A percentile compares a stretch with the other conserved stretches of the same genome.
Evolutionary conservation across 2,888 invertebrate genomes (phyloP).

Genomic region (Lepidonotus clava): DNA sequence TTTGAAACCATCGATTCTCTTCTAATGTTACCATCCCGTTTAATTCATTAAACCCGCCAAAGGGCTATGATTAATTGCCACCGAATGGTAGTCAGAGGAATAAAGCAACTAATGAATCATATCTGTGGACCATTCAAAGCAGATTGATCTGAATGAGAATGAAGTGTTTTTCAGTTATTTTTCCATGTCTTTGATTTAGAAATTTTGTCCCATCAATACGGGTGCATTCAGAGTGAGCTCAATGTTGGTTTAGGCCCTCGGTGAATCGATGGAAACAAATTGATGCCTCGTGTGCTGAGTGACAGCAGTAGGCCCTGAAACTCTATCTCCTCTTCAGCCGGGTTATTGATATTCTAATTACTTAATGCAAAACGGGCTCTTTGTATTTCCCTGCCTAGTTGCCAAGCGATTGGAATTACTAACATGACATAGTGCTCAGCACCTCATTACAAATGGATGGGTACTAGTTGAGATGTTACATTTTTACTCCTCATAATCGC

Average conservation of each 20-base stretch:
- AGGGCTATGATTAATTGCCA: slow-evolving; percentile 24
- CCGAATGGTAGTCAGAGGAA: slow-evolving; percentile 15
- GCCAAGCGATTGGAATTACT: background rate
- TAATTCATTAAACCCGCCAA: slow-evolving; percentile 12
- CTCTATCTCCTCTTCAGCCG: background rate
- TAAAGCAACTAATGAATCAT: slow-evolving; percentile 38
- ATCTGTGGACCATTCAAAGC: background rate
- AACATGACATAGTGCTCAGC: slow-evolving; percentile 12
- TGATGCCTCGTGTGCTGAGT: background rate
- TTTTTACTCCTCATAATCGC: too few relatives aligned
- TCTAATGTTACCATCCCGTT: background rate
- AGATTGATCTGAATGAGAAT: background rate
- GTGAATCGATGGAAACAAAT: background rate
- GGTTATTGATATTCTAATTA: background rate
- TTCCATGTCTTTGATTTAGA: background rate
- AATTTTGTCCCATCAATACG: background rate
- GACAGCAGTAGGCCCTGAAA: slow-evolving; percentile 13
- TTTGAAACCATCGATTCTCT: background rate
- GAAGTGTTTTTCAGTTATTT: background rate
- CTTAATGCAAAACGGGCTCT: background rate
- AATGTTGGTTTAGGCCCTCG: slow-evolving; percentile 9
- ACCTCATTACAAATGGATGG: too few relatives aligned
- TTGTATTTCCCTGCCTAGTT: background rate
- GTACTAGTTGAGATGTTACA: too few relatives aligned
- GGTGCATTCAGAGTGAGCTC: background rate